Conservation (phyloP, 2,113 vertebrate species). For the Halcyon malimbica region DNA sequence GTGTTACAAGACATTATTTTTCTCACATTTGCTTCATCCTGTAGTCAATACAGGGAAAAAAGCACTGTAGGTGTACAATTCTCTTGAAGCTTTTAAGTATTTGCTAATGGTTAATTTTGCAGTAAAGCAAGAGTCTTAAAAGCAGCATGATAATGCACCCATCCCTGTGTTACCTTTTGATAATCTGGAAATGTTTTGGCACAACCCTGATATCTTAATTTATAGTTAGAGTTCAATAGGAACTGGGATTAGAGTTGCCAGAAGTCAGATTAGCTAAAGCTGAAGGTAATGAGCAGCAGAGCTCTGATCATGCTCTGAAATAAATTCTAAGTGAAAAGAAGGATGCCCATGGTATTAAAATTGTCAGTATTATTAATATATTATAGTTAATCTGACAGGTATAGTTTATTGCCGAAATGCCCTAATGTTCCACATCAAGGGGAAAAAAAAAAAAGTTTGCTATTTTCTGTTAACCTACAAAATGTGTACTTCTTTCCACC, state of each 20-base stretch:
- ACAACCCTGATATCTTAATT: slow-evolving; percentile 10
- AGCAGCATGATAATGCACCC: not conserved
- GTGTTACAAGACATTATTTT: not conserved
- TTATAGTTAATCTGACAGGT: too few species aligned
- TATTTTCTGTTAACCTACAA: too few species aligned
- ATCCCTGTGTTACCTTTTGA: not conserved
- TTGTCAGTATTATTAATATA: too few species aligned
- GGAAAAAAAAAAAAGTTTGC: too few species aligned
- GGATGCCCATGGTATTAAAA: too few species aligned
- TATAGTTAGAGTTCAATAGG: slow-evolving; percentile 13
- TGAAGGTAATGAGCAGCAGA: slow-evolving; percentile 36
- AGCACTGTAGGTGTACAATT: not conserved
- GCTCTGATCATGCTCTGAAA: not conserved
- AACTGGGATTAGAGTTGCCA: slow-evolving; percentile 22
- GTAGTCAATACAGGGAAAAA: not conserved
- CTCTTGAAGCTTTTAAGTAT: not conserved
- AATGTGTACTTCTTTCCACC: too few species aligned
- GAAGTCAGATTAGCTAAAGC: slow-evolving; percentile 60
- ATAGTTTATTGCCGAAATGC: too few species aligned
- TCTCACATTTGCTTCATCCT: not conserved
- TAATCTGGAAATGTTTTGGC: slow-evolving; percentile 35
- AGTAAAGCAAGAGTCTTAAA: not conserved
- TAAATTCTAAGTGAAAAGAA: too few species aligned
- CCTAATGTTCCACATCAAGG: too few species aligned
- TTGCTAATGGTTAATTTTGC: not conserved